Base-by-base conservation (phyloP, 2,113 vertebrate genomes). In the Nerophis ophidion region DNA sequence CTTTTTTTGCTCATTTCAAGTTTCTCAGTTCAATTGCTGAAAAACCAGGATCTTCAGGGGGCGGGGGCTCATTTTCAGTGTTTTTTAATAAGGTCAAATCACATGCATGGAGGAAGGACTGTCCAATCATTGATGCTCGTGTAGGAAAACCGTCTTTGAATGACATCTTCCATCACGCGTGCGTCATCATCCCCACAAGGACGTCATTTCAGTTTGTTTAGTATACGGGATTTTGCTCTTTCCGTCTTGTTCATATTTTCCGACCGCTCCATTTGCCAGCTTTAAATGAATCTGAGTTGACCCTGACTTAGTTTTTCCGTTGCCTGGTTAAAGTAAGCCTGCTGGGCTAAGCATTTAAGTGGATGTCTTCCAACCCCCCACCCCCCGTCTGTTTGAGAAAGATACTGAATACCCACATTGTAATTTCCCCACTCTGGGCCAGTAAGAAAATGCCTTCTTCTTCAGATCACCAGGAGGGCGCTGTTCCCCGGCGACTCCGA, bases 401-500 rank as follows among this genome's bases (percentile, higher is more conserved):
- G 15, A 12, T 38, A 38, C 15, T 7, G 8, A 53, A 33, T 12
- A 7, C 6, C 13, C 51, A 10, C 26, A 26, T 26, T 26, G 0
- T 2, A 26, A 11, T 11, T 10, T 7, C 15, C 35, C 5, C 35
- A 16, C 14, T 55, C 38, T 55, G n/a, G 11, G n/a, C 16, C 15
- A 17, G 15, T 55, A 5, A 0, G 52, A 5, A 15, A 16, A 38
- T 38, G 13, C 16, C 45, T 10, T 46, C 13, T 46, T 36, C 0
- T 63, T 48, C 74, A 97, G 94, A 86, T 95, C 71, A 95, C 93
- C 49, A 89, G 92, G 17, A 87, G 93, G 60, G 95, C 95, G 0
- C 80, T 97, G 13, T 97, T 98, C 66, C 95, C 95, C 0, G 95
- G 95, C 11, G 95, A 98, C 72, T 98, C 95, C 0, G 95, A 98